Evolutionary conservation across 2,888 invertebrate species (phyloP), one percentile per base, ranked within the genome.

Genomic region (Athripsodes cinereus): DNA sequence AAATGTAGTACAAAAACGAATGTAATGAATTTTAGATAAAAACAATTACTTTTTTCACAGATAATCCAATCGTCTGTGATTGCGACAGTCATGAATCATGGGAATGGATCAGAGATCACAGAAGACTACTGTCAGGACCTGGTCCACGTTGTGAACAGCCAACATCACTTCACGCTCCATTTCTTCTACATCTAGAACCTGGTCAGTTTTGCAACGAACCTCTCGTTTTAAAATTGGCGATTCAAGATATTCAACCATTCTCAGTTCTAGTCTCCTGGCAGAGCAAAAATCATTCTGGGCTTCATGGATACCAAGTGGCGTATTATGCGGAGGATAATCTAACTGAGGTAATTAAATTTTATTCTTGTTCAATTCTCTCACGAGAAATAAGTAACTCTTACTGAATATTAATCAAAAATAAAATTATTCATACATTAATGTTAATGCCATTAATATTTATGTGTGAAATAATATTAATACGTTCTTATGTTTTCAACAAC

Each of bases 81-180:
- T 96, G 95, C 72, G 91, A 93, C 71, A 86, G 92, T 60, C 90
- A 92, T 74, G 90, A 92, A 71, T 81, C 93, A 51, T 93, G 95
- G 91, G 89, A 88, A 75, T 96, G 94, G 95, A 81, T 95, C 70
- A 82, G 90, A 69, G 89, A 92, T 71, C 91, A 96, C 76, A 84
- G 87, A 68, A 92, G 92, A 75, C 80, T 88, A 58, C 77, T 88
- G 22, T 69, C 76, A 59, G 55, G 34, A 19, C 81, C 82, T 65
- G 78, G 81, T 62, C 80, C 92, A 66, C 83, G 86, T 64, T 94
- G 94, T 73, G 90, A 91, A 71, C 87, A 90, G 68, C 93, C 93
- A 1, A 85, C 88, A 62, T 88, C 89, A 71, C 80, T 92, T 62
- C 83, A 86, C 63, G 90, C 59, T 11, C 71, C 75, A 56, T 78